These are phyloP conservation scores for Eudyptes chrysolophus DNA, from an alignment of 2,113 vertebrate species.

Conservation along the genomic window DNA sequence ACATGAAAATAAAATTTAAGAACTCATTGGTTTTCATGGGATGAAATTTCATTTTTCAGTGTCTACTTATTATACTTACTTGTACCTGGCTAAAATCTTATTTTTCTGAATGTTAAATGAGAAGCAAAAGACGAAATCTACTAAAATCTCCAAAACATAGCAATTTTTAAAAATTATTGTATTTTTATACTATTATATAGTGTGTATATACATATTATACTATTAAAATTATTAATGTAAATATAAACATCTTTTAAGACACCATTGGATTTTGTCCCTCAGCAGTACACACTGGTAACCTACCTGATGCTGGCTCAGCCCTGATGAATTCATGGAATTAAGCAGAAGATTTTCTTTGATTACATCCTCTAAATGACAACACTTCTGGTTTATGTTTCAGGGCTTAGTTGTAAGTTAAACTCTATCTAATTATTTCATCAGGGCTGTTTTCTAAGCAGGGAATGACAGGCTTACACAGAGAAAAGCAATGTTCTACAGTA, in stretches of 20 bases:
- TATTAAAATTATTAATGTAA: not conserved
- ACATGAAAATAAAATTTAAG: not conserved
- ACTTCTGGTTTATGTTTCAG: not conserved
- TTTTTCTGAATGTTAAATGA: not conserved
- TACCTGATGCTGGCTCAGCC: not conserved
- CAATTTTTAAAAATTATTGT: not conserved
- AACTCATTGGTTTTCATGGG: not conserved
- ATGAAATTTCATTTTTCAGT: not conserved
- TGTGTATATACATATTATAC: too few species aligned
- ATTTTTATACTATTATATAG: too few species aligned
- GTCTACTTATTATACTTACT: not conserved
- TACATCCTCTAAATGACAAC: not conserved
- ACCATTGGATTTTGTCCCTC: not conserved
- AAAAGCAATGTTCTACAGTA: not conserved
- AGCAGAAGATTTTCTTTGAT: not conserved
- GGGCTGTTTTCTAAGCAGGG: not conserved
- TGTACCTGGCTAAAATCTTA: not conserved
- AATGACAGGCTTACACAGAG: not conserved
- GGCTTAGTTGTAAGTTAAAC: not conserved
- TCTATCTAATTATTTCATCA: not conserved
- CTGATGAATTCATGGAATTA: not conserved
- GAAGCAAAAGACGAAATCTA: not conserved
- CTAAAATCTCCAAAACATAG: accelerated
- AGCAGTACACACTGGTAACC: not conserved
- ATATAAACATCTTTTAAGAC: not conserved